These are phyloP conservation scores for Myrmecobius fasciatus DNA, from an alignment of 2,113 vertebrate species.

Conservation along the genomic window DNA sequence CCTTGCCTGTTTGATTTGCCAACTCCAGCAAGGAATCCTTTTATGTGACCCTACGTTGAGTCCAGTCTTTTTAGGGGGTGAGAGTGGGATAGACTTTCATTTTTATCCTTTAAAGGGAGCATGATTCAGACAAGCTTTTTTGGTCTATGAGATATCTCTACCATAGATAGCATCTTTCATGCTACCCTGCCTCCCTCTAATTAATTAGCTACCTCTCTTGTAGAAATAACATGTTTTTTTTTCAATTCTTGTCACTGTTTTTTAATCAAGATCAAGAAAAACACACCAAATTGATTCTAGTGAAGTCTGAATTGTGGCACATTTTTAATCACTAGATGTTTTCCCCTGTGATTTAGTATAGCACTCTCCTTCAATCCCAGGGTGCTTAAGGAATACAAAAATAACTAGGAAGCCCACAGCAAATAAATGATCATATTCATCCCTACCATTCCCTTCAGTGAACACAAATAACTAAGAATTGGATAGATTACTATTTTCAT, in stretches of 20 bases:
- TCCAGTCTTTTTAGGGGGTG: conserved; percentile 35
- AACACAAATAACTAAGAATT: conserved; percentile 28
- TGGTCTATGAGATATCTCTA: not conserved
- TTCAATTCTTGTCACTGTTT: conserved; percentile 36
- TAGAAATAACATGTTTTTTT: conserved; percentile 11
- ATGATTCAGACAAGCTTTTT: conserved; percentile 31
- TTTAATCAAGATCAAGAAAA: conserved; percentile 40
- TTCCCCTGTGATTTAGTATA: conserved; percentile 23
- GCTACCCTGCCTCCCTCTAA: not conserved
- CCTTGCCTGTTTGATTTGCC: not conserved
- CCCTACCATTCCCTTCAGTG: not conserved
- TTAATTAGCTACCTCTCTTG: not conserved
- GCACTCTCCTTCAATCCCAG: conserved; percentile 32
- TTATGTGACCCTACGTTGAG: conserved; percentile 24
- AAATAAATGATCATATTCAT: not conserved
- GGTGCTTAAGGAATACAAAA: conserved; percentile 28
- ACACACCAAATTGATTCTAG: conserved; percentile 25
- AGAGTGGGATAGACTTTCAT: conserved; percentile 15
- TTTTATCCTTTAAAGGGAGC: conserved; percentile 30
- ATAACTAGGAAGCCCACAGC: conserved; percentile 29
- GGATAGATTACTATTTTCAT: conserved; percentile 8
- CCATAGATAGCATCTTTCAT: not conserved
- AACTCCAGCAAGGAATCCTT: conserved; percentile 21
- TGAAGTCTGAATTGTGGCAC: not conserved
- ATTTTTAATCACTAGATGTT: conserved; percentile 10